Evolutionary conservation across 2,113 vertebrate genomes (phyloP).

Genomic region (Syngnathus typhle): DNA sequence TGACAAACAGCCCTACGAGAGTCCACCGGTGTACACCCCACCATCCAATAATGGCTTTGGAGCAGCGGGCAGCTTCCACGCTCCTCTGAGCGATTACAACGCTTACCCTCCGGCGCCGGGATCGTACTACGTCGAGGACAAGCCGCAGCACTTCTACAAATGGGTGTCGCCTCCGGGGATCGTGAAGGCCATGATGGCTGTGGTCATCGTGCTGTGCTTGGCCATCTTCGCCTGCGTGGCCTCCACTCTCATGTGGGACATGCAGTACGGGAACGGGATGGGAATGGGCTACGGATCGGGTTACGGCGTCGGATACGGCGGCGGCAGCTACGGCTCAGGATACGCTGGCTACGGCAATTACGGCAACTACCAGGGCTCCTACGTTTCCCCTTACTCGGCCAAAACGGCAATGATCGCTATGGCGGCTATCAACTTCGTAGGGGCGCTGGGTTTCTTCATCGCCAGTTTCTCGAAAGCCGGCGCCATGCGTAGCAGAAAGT

Average conservation of each 20-base stretch:
- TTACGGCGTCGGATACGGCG: conserved; percentile 21
- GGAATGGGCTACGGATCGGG: conserved; percentile 54
- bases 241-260: conserved; percentile 86
- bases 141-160: conserved; percentile 79
- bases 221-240: conserved; percentile 84
- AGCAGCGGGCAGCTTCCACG: conserved; percentile 56
- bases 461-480: conserved; percentile 71
- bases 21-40: conserved; percentile 68
- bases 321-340: conserved; percentile 50
- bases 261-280: conserved; percentile 63
- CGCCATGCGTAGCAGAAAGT: conserved; percentile 68
- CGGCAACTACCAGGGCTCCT: conserved; percentile 57
- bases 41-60: conserved; percentile 68
- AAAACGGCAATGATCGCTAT: conserved; percentile 83
- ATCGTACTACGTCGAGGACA: conserved; percentile 79
- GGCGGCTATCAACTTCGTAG: conserved; percentile 78
- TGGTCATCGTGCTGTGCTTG: conserved; percentile 71
- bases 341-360: conserved; percentile 36
- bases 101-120: conserved; percentile 73
- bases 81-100: conserved; percentile 64
- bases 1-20: conserved; percentile 71
- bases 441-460: conserved; percentile 71
- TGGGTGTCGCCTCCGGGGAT: conserved; percentile 81
- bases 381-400: conserved; percentile 76
- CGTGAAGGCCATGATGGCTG: conserved; percentile 69